Evolutionary conservation across 2,888 invertebrate genomes (phyloP), one percentile per base, ranked within the genome.

Genomic region (Gordius sp.): DNA sequence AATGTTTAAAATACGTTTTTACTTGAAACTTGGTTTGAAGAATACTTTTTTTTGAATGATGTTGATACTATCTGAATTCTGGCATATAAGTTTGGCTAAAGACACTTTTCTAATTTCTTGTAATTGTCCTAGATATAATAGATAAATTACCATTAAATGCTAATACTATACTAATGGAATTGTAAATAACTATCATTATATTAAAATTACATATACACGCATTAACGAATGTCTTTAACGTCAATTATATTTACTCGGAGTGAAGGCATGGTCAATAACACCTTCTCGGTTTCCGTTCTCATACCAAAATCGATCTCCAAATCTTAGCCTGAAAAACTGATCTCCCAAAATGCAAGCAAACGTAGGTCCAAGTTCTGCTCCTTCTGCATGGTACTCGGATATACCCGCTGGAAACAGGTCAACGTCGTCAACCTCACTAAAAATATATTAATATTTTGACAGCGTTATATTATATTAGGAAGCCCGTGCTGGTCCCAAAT

Each of bases 291-390:
- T 47, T 4, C n/a, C 47, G 20, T 47, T 47, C 20, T 47, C 47
- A 20, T 47, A 47, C 47, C 47, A 47, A 23, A 47, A 47, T 8
- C 47, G 8, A 47, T 47, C 47, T 20, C 47, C 47, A 20, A 47
- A 47, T 8, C 47, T 13, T 20, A 47, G 23, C 20, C 47, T 8
- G 47, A 47, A 47, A 47, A 47, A 47, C 20, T 47, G 47, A 47
- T 47, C 47, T 23, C 47, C 47, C 4, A 47, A 20, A 20, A 47
- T 8, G 47, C 47, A 47, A 47, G 47, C 47, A 47, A 47, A 47
- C 4, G 47, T 47, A 8, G 47, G 47, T 4, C 47, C 47, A 18
- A 47, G 8, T 20, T 47, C 47, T n/a, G 47, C 13, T 8, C 20
- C 47, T n/a, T 47, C 23, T 4, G 47, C 47, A 47, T 47, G 47